Evolutionary conservation across 92 coral and sea anemone species (phyloP).

Genomic region (Parazoanthus swiftii): DNA sequence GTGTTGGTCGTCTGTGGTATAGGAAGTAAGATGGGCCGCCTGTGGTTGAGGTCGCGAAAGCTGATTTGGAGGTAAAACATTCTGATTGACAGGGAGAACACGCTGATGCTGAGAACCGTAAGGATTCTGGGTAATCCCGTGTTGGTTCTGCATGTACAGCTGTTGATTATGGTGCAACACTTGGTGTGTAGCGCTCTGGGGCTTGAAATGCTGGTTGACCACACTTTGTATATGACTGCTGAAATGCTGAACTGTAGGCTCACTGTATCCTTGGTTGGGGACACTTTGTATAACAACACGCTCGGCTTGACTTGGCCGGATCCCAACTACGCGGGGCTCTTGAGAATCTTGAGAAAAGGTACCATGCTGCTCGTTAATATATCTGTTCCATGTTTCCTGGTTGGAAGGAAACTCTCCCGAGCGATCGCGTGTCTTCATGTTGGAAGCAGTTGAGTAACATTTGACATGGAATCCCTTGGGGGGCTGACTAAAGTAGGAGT

Average conservation of each 20-base stretch:
- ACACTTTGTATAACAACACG: conserved; percentile 16
- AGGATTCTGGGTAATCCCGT: conserved; percentile 1
- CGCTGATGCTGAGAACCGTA: conserved; percentile 28
- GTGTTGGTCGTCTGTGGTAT: background rate
- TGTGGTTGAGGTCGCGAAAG: conserved; percentile 14
- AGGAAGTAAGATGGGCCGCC: background rate
- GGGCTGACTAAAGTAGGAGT: conserved; percentile 17
- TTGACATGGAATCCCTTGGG: conserved; percentile 23
- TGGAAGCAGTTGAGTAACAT: conserved; percentile 18
- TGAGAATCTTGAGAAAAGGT: conserved; percentile 1
- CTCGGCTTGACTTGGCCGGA: conserved; percentile 24
- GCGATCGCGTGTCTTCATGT: conserved; percentile 4
- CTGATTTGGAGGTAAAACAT: background rate
- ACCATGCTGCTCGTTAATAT: background rate
- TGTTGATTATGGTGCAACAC: conserved; percentile 30
- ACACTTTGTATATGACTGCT: conserved; percentile 23
- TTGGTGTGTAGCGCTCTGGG: background rate
- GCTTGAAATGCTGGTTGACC: background rate
- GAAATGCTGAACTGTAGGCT: conserved; percentile 25
- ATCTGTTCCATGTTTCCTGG: conserved; percentile 8
- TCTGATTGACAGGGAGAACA: background rate
- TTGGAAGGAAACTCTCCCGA: background rate
- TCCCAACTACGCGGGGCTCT: conserved; percentile 32
- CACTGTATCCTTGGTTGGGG: conserved; percentile 1
- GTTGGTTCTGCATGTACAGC: conserved; percentile 25